Base-by-base conservation (phyloP, 35 echinoderm and acorn worm genomes). In the Eucidaris tribuloides region DNA sequence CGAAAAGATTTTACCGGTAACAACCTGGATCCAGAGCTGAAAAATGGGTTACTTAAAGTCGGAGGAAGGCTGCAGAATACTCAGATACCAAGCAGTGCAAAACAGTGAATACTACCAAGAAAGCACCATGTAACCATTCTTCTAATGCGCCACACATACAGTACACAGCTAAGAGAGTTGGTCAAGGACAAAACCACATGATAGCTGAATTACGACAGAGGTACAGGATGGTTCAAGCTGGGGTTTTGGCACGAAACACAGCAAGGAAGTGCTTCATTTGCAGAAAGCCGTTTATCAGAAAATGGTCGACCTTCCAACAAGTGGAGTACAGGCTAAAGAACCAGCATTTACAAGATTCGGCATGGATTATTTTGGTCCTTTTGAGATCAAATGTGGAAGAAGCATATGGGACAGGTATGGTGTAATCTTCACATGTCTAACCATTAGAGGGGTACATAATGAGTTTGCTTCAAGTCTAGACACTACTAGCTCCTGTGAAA, bases 371-470 rank as follows among this genome's bases (percentile, higher is more conserved):
- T 91, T 91, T 65, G 88, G 81, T 22, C 88, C 81, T 41, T 77
- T 84, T 70, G 88, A 89, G 9, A 89, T 41, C 44, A 58, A 65
- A 22, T 62, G 71, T 27, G 85, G 85, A 9, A 80, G 77, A 42
- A 78, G 58, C 9, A 43, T 52, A 18, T 33, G 25, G 18, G 81
- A 88, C 32, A 54, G 78, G 43, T 88, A 88, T 45, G 63, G 76
- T 4, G 55, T 57, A 40, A 27, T 94, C 5, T 94, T 84, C 35
- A 94, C 91, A 5, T 88, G 91, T 42, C 30, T 89, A 24, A 50
- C 80, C n/a, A 79, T 65, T 20, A 55, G 91, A 36, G 91, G 85
- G 36, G 91, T 94, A 2, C 91, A 94, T 80, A 58, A 89, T 15
- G 91, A 94, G 46, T 50, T 94, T 25, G 55, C 86, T 37, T 78